phyloP scores from a whole-genome alignment of 2,797 vertebrate species.

The Channallabes apus region DNA sequence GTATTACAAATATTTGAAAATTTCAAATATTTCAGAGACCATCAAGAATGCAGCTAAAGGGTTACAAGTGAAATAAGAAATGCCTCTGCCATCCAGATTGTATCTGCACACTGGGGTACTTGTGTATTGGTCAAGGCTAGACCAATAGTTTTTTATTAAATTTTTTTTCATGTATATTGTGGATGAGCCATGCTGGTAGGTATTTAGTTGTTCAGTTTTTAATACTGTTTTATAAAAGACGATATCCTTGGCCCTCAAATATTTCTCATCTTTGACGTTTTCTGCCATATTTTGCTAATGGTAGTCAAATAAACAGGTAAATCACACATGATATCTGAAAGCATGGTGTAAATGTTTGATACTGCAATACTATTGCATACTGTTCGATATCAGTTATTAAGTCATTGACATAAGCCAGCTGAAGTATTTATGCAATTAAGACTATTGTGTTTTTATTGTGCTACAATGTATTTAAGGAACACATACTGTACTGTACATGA shows the following conservation, averaged over 20 bases:
- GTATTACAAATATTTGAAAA: constrained; percentile 46
- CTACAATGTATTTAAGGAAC: neutral
- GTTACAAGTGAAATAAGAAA: neutral
- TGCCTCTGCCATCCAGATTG: neutral
- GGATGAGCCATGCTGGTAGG: neutral
- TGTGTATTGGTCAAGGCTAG: neutral
- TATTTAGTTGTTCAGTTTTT: neutral
- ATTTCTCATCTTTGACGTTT: constrained; percentile 55
- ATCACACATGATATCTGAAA: constrained; percentile 41
- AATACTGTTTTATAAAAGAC: neutral
- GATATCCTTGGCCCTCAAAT: constrained; percentile 63
- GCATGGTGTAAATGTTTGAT: neutral
- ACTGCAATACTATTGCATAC: neutral
- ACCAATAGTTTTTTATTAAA: neutral
- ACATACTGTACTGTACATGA: neutral
- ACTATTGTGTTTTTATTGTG: too few relatives aligned
- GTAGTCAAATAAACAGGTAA: constrained; percentile 18
- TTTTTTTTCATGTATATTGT: neutral
- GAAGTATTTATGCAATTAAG: neutral
- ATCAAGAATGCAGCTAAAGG: neutral
- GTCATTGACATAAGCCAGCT: neutral
- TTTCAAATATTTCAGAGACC: neutral
- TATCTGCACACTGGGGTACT: neutral
- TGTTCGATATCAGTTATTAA: neutral
- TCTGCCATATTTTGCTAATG: constrained; percentile 62